Conservation (phyloP, 2,113 vertebrate genomes). For the Cyprinus carpio region DNA sequence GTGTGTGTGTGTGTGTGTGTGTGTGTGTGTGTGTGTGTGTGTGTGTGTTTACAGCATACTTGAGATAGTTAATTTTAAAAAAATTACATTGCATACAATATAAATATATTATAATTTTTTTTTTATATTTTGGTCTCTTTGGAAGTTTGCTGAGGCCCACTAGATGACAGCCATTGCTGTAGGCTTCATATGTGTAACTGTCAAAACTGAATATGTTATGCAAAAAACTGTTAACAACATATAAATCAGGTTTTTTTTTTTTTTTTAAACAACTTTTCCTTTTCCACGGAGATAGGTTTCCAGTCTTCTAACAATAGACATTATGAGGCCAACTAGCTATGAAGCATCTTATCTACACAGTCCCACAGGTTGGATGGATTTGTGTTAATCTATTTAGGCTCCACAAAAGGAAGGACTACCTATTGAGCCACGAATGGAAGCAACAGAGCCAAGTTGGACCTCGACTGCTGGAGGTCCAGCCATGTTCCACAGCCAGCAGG, state of each 20-base stretch:
- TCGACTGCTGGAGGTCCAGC: conserved; percentile 32
- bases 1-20: too few relatives aligned
- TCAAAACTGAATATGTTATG: too few relatives aligned
- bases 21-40: too few relatives aligned
- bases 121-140: not conserved
- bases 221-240: too few relatives aligned
- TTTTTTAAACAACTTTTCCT: not conserved
- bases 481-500: conserved; percentile 43
- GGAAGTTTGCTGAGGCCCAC: not conserved
- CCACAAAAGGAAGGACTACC: conserved; percentile 35
- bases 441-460: conserved; percentile 34
- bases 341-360: conserved; percentile 32
- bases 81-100: too few relatives aligned
- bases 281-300: conserved; percentile 12
- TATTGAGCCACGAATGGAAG: conserved; percentile 40
- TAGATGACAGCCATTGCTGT: not conserved
- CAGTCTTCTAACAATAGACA: conserved; percentile 25
- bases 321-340: conserved; percentile 21
- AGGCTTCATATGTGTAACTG: too few relatives aligned
- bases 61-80: too few relatives aligned
- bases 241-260: not conserved
- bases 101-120: not conserved
- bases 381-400: conserved; percentile 52
- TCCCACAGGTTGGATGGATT: conserved; percentile 45
- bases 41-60: too few relatives aligned